Evolutionary conservation across 2,797 vertebrate species (phyloP), one percentile per base, ranked within the genome.

Genomic region (Morus bassanus): DNA sequence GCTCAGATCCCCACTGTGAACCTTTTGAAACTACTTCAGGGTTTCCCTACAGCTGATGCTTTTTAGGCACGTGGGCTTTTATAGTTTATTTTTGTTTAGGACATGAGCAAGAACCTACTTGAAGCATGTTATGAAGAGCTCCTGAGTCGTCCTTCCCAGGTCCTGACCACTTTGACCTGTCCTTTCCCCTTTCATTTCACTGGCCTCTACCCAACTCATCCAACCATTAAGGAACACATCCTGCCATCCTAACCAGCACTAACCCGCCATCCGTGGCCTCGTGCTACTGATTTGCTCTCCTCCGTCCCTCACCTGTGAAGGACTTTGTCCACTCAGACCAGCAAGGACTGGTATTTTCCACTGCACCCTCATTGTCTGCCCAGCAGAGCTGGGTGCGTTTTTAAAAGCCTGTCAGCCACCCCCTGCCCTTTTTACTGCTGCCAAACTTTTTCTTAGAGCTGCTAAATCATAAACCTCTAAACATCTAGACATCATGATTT

Each of bases 391-490:
- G 18, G 60, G n/a, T 46, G 23, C 18, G 9, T 39, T 83, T 92
- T 88, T 60, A 75, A 85, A 46, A 53, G 78, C 63, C 57, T 24
- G 2, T 72, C 82, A 94, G 85, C 86, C n/a, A 79, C 59, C 48
- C 1, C 25, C 60, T 63, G 16, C 70, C 94, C 93, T 87, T 76
- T 61, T 87, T 33, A 35, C 65, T 88, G 81, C 89, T 73, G 88
- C 88, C 94, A 95, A 70, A 96, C 85, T 90, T 95, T 83, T 93
- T 37, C 3, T 87, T 75, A 72, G 83, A 96, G 96, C 92, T 91
- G 89, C 86, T 96, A 86, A 96, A 96, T 96, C 87, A 85, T 89
- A 82, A 97, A 89, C 96, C 88, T 89, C 48, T 96, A 90, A 93
- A 93, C 67, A 24, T 65, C 91, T 85, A 97, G 88, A 92, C 88